phyloP scores from a whole-genome alignment of 2,888 invertebrate genomes.

The Chromoteleia sp. region DNA sequence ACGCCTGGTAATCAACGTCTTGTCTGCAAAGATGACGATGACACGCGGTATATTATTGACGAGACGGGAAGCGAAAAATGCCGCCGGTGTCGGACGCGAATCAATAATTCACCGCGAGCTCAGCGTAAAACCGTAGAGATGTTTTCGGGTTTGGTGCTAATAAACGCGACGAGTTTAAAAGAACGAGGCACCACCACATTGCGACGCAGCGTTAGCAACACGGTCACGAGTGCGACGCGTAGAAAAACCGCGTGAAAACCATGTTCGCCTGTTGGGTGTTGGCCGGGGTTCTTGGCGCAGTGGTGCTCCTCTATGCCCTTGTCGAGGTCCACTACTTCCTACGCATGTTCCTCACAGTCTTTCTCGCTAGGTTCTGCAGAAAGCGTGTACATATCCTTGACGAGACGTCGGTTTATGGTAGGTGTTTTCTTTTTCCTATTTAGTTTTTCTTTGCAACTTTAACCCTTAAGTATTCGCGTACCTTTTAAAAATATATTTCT shows the following conservation, averaged over 20 bases:
- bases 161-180: not conserved
- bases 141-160: conserved; percentile 68
- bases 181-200: conserved; percentile 2
- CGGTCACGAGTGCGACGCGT: not conserved
- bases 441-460: no score
- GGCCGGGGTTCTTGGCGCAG: conserved; percentile 81
- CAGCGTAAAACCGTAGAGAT: conserved; percentile 58
- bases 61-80: conserved; percentile 72
- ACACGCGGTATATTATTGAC: conserved; percentile 71
- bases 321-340: conserved; percentile 91
- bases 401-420: conserved; percentile 89
- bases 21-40: conserved; percentile 65
- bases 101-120: conserved; percentile 75
- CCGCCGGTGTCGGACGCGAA: conserved; percentile 71
- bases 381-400: conserved; percentile 88
- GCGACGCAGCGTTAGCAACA: conserved; percentile 21
- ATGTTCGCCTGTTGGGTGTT: conserved; percentile 83
- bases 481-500: no score
- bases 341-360: conserved; percentile 88
- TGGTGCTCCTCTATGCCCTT: conserved; percentile 87
- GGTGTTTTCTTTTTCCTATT: conserved; percentile 80
- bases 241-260: conserved; percentile 31
- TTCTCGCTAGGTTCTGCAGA: conserved; percentile 88
- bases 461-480: no score
- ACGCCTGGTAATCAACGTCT: not conserved